phyloP scores from a whole-genome alignment of 2,113 vertebrate species.

The Carassius auratus region DNA sequence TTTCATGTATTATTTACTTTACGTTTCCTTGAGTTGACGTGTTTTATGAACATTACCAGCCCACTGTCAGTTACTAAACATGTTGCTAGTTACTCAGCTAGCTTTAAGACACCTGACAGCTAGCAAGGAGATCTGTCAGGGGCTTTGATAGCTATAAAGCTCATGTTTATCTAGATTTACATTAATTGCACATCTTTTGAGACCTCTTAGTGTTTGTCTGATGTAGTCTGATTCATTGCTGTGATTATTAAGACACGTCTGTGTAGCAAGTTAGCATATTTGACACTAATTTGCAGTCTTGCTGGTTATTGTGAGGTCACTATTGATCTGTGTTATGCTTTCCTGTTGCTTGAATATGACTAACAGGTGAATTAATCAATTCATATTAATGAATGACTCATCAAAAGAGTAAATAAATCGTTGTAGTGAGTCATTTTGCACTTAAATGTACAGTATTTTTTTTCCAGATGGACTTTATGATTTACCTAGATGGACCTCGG shows the following conservation, averaged over 20 bases:
- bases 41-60: not conserved
- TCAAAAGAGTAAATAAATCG: not conserved
- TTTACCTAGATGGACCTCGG: not conserved
- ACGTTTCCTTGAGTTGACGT: not conserved
- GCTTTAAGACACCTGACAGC: conserved; percentile 11
- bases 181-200: not conserved
- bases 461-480: not conserved
- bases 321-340: not conserved
- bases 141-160: not conserved
- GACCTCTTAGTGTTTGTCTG: not conserved
- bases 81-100: conserved; percentile 10
- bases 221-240: not conserved
- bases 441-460: not conserved
- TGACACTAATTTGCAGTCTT: not conserved
- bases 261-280: conserved; percentile 30
- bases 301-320: conserved; percentile 13
- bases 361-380: not conserved
- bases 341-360: not conserved
- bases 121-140: not conserved
- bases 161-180: not conserved
- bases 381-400: not conserved
- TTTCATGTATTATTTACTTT: not conserved
- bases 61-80: conserved; percentile 7
- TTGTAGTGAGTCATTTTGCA: not conserved
- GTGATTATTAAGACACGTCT: not conserved